Evolutionary conservation across 2,888 invertebrate species (phyloP).

Genomic region (Lobophora halterata): DNA sequence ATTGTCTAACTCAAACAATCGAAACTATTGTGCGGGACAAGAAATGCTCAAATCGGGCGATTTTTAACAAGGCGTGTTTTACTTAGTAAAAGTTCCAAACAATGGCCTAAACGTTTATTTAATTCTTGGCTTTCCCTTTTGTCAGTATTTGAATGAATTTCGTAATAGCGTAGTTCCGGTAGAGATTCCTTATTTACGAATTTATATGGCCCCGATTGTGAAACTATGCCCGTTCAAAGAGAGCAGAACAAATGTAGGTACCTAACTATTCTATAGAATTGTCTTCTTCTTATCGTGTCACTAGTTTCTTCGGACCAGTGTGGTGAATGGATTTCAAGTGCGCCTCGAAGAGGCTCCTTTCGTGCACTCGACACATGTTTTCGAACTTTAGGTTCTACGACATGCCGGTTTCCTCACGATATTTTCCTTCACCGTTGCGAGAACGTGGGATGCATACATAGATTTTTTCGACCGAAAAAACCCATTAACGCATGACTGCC

Average conservation of each 20-base stretch:
- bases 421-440: no score
- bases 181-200: slow-evolving; percentile 35
- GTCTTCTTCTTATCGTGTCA: no score
- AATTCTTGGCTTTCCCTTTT: slow-evolving; percentile 69
- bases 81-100: slow-evolving; percentile 61
- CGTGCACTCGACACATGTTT: no score
- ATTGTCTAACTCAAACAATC: slow-evolving; percentile 61
- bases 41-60: slow-evolving; percentile 51
- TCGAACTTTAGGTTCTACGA: no score
- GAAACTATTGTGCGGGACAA: slow-evolving; percentile 54
- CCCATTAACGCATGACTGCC: no score
- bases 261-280: no score
- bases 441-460: no score
- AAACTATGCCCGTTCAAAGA: slow-evolving; percentile 19
- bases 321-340: no score
- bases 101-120: slow-evolving; percentile 55
- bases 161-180: slow-evolving; percentile 43
- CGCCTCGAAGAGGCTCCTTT: no score
- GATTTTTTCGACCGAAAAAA: no score
- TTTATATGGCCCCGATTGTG: slow-evolving; percentile 17
- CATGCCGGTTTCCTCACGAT: no score
- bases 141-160: slow-evolving; percentile 48
- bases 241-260: slow-evolving; percentile 10
- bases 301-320: no score
- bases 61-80: slow-evolving; percentile 56